These are phyloP conservation scores for Trachelus iudaicus DNA, from an alignment of 2,888 invertebrate species.

Conservation along the genomic window DNA sequence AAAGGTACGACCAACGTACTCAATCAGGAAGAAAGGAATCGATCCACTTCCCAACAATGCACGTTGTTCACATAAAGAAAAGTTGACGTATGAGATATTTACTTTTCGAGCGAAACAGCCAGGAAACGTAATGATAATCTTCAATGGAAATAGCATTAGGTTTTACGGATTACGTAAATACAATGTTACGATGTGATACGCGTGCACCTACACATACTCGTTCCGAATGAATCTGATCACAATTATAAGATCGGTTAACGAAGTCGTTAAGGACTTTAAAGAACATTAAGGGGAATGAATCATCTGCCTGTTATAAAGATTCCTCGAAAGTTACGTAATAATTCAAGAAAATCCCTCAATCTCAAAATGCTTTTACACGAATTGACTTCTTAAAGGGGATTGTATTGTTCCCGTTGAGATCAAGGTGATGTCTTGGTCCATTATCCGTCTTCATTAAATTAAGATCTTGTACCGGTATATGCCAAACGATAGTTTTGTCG, in stretches of 20 bases:
- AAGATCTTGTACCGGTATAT: not conserved
- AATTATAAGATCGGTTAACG: not conserved
- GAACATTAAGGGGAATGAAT: not conserved
- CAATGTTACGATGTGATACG: not conserved
- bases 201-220: not conserved
- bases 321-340: not conserved
- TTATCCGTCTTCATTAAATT: not conserved
- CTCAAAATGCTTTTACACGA: not conserved
- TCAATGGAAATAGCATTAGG: not conserved
- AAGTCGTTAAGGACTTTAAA: not conserved
- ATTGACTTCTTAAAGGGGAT: not conserved
- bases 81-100: not conserved
- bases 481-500: not conserved
- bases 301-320: not conserved
- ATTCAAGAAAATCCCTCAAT: not conserved
- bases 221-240: too few relatives aligned
- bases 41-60: conserved; percentile 11
- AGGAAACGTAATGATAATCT: not conserved
- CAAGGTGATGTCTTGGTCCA: not conserved
- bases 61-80: not conserved
- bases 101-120: not conserved
- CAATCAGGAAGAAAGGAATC: conserved; percentile 30
- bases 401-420: not conserved
- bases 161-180: not conserved
- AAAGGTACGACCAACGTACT: conserved; percentile 28